A percentile compares a stretch with the other conserved stretches of the same genome.
Evolutionary conservation across 92 coral and sea anemone genomes (phyloP).

Genomic region (Muricea muricata): DNA sequence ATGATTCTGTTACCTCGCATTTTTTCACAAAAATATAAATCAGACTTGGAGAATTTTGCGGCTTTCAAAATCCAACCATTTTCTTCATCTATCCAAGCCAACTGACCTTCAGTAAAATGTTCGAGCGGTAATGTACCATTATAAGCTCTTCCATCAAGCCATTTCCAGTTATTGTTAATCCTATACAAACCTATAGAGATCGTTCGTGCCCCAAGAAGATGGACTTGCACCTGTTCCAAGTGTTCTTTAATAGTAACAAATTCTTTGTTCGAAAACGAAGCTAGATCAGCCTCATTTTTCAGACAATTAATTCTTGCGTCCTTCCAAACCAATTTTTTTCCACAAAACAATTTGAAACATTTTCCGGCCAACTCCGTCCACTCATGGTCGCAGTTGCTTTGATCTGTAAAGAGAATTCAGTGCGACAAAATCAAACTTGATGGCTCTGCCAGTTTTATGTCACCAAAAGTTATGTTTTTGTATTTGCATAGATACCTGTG

Average conservation of each 20-base stretch:
- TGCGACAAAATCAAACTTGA: neutral
- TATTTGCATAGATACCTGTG: too few relatives aligned
- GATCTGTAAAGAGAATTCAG: neutral
- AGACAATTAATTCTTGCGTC: slow-evolving; percentile 2
- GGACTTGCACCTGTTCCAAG: slow-evolving; percentile 14
- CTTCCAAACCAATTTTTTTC: neutral
- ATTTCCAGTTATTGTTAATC: neutral
- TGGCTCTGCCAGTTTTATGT: too few relatives aligned
- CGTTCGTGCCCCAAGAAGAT: neutral
- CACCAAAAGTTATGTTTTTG: too few relatives aligned
- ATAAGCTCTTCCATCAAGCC: neutral
- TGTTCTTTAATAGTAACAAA: neutral
- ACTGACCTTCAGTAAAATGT: neutral
- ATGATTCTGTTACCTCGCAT: slow-evolving; percentile 23
- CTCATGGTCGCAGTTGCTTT: slow-evolving; percentile 15
- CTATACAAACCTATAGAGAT: slow-evolving; percentile 12
- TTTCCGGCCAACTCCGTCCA: slow-evolving; percentile 27
- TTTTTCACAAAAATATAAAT: slow-evolving; percentile 19
- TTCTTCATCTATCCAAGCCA: neutral
- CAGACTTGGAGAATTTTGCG: neutral
- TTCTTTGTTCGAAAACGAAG: slow-evolving; percentile 1
- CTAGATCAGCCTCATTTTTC: slow-evolving; percentile 26
- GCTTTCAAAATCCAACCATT: slow-evolving; percentile 10
- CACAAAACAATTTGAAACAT: slow-evolving; percentile 29
- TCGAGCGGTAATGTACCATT: neutral